A percentile compares a stretch with the other conserved stretches of the same genome.
Conservation (phyloP, 2,113 vertebrate genomes). For the Epinephelus fuscoguttatus region DNA sequence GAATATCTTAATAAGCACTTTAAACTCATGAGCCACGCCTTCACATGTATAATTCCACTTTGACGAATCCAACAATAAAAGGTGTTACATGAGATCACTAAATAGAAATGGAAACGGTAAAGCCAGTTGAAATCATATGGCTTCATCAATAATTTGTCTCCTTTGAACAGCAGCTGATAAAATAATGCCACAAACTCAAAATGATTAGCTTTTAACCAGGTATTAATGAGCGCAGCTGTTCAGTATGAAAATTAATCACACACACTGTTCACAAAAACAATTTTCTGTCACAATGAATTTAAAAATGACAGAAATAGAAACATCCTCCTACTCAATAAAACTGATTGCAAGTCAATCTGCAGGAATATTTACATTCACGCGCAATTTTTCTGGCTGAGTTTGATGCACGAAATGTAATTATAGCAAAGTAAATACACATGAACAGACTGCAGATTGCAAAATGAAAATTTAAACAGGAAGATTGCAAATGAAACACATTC, state of each 20-base stretch:
- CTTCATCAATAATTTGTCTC: not conserved
- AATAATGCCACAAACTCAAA: not conserved
- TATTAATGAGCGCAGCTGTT: not conserved
- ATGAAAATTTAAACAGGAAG: constrained; percentile 1
- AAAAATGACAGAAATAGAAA: not conserved
- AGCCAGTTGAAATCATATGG: not conserved
- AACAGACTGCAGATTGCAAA: not conserved
- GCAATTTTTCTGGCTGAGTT: not conserved
- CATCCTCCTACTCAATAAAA: not conserved
- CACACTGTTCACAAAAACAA: not conserved
- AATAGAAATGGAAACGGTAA: not conserved
- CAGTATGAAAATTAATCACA: not conserved
- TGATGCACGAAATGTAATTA: not conserved
- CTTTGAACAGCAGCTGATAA: not conserved
- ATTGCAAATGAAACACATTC: not conserved
- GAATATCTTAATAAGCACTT: no score
- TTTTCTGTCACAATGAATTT: not conserved
- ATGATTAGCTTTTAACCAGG: not conserved
- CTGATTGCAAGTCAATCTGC: not conserved
- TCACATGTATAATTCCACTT: no score
- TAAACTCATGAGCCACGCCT: no score
- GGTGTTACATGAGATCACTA: no score
- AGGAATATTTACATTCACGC: not conserved
- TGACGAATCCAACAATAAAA: no score
- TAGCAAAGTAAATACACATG: not conserved